phyloP scores from a whole-genome alignment of 2,113 vertebrate species.

The Canis aureus region DNA sequence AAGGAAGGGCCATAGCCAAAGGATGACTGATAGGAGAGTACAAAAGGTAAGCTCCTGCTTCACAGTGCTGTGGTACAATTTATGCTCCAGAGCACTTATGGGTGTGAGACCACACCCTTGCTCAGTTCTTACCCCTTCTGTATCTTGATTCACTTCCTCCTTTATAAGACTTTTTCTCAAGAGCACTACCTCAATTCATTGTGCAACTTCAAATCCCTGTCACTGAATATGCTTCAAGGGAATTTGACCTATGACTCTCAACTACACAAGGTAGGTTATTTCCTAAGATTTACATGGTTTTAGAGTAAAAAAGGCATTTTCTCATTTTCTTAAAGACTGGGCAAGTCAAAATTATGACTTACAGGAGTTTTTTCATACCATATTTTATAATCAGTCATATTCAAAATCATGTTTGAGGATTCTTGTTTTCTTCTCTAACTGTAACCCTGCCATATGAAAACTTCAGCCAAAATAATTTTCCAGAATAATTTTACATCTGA shows the following conservation, averaged over 20 bases:
- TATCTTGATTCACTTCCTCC: neutral
- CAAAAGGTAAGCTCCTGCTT: neutral
- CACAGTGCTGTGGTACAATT: neutral
- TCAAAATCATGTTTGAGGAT: conserved; percentile 48
- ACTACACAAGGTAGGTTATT: conserved; percentile 35
- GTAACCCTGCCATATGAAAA: neutral
- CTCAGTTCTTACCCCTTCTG: neutral
- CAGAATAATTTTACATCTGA: conserved; percentile 33
- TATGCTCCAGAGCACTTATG: neutral
- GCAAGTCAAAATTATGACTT: conserved; percentile 40
- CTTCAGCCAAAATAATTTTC: neutral
- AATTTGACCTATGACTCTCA: conserved; percentile 33
- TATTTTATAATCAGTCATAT: conserved; percentile 29
- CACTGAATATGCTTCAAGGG: neutral
- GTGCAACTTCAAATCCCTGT: conserved; percentile 1
- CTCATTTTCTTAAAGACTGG: conserved; percentile 11
- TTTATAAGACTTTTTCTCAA: neutral
- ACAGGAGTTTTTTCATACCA: conserved; percentile 1
- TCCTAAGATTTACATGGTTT: conserved; percentile 24
- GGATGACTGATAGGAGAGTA: neutral
- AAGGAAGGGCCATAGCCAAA: neutral
- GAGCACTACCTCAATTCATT: neutral
- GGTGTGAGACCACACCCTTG: neutral
- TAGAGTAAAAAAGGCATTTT: neutral
- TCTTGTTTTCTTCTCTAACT: neutral